Conservation (phyloP, 37 sponge, comb jelly and placozoan species). For the Eunapius fragilis region DNA sequence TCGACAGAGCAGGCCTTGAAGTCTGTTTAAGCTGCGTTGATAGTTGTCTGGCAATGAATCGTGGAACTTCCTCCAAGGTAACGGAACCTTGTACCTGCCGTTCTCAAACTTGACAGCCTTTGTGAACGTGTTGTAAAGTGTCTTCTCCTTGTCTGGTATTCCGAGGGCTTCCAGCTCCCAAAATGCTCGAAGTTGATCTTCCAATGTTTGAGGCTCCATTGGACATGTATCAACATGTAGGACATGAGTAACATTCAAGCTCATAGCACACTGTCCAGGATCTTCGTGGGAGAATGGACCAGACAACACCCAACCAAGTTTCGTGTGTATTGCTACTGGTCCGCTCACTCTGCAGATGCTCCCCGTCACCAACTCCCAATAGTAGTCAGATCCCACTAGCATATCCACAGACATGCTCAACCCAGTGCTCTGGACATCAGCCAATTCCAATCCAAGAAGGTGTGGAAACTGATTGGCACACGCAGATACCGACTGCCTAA, state of each 20-base stretch:
- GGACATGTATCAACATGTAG: background rate
- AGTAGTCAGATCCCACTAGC: constrained; percentile 8
- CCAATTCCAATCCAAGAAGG: too few relatives aligned
- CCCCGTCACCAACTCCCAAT: constrained; percentile 28
- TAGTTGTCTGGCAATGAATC: constrained; percentile 33
- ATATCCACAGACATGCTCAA: background rate
- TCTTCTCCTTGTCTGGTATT: background rate
- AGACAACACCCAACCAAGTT: constrained; percentile 33
- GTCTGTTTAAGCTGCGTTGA: background rate
- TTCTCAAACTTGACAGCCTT: constrained; percentile 10
- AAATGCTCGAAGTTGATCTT: background rate
- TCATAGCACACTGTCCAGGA: background rate
- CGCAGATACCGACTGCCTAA: background rate
- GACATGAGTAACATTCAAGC: background rate
- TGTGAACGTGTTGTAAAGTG: constrained; percentile 8
- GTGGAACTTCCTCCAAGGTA: constrained; percentile 31
- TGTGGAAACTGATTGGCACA: background rate
- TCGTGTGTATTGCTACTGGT: constrained; percentile 13
- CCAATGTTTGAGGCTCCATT: background rate
- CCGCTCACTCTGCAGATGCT: constrained; percentile 3
- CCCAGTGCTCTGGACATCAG: background rate
- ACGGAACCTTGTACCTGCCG: constrained; percentile 21
- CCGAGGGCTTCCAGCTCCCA: constrained; percentile 41
- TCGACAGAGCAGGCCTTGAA: constrained; percentile 8
- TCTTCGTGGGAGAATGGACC: background rate